A percentile compares a stretch with the other conserved stretches of the same genome.
These are phyloP conservation scores for Atrina japonica DNA, from an alignment of 2,888 invertebrate species.

Conservation along the genomic window DNA sequence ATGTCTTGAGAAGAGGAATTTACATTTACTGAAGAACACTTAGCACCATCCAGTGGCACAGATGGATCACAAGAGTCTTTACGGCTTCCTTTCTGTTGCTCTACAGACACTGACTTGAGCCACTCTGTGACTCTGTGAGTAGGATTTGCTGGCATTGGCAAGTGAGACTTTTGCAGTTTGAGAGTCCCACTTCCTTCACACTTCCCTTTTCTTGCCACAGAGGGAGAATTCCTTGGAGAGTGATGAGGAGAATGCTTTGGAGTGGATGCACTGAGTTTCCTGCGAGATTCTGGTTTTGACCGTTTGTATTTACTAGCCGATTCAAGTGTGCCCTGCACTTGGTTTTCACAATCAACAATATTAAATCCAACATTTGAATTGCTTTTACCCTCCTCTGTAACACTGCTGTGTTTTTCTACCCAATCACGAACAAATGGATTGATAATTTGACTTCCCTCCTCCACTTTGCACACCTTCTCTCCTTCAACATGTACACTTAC, in stretches of 20 bases:
- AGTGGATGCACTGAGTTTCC: conserved; percentile 58
- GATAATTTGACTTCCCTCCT: conserved; percentile 51
- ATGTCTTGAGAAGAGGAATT: conserved; percentile 43
- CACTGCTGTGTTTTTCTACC: conserved; percentile 73
- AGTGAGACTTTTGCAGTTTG: conserved; percentile 59
- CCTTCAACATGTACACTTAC: conserved; percentile 58
- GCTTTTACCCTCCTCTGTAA: conserved; percentile 44
- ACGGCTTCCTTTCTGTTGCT: conserved; percentile 48
- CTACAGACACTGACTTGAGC: conserved; percentile 75
- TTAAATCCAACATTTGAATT: conserved; percentile 45
- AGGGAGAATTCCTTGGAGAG: conserved; percentile 68
- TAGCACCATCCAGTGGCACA: conserved; percentile 3
- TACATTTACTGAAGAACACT: conserved; percentile 20
- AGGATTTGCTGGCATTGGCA: conserved; percentile 63
- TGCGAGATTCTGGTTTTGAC: conserved; percentile 56
- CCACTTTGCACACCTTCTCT: conserved; percentile 38
- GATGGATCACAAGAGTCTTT: conserved; percentile 4
- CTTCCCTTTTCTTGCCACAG: conserved; percentile 53
- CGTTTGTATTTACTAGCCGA: conserved; percentile 45
- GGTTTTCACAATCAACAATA: conserved; percentile 53
- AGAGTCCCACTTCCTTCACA: conserved; percentile 34
- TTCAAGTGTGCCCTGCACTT: conserved; percentile 56
- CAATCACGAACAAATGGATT: conserved; percentile 77
- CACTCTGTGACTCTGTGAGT: conserved; percentile 77
- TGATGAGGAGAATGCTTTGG: conserved; percentile 64